phyloP scores from a whole-genome alignment of 37 sponge, comb jelly and placozoan species.

The Eunapius fragilis region DNA sequence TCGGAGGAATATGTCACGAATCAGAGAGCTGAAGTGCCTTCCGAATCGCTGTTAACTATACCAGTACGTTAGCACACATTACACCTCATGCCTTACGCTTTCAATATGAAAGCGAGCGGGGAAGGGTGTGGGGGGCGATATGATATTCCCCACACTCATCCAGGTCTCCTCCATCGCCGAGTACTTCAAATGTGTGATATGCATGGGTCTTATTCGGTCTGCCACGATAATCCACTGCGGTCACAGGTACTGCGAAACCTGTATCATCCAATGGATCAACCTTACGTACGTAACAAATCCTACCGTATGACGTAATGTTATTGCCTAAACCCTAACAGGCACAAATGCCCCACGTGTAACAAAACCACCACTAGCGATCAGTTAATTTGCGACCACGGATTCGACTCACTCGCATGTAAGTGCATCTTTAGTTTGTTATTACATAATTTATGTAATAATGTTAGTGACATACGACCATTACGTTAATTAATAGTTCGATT shows the following conservation, averaged over 20 bases:
- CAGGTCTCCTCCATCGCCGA: slow-evolving; percentile 58
- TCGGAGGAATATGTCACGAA: not conserved
- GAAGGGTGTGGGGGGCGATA: too few species aligned
- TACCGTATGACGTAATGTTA: too few species aligned
- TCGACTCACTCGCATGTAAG: slow-evolving; percentile 64
- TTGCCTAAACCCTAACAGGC: slow-evolving; percentile 23
- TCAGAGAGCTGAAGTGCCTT: not conserved
- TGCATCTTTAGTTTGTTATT: not conserved
- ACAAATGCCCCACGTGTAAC: slow-evolving; percentile 69
- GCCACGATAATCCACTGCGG: slow-evolving; percentile 68
- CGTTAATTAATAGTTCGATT: too few species aligned
- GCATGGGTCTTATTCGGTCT: slow-evolving; percentile 29
- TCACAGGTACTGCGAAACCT: slow-evolving; percentile 67
- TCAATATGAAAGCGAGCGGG: too few species aligned
- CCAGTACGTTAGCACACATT: not conserved
- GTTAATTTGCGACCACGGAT: slow-evolving; percentile 53
- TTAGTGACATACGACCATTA: too few species aligned
- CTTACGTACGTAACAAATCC: slow-evolving; percentile 30
- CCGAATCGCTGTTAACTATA: not conserved
- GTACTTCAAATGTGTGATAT: slow-evolving; percentile 66
- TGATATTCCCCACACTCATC: not conserved
- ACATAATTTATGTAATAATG: too few species aligned
- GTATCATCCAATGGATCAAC: slow-evolving; percentile 75
- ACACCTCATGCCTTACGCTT: too few species aligned
- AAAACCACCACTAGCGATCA: slow-evolving; percentile 1